Conservation (phyloP, 2,888 invertebrate genomes). For the Phyllotreta striolata region DNA sequence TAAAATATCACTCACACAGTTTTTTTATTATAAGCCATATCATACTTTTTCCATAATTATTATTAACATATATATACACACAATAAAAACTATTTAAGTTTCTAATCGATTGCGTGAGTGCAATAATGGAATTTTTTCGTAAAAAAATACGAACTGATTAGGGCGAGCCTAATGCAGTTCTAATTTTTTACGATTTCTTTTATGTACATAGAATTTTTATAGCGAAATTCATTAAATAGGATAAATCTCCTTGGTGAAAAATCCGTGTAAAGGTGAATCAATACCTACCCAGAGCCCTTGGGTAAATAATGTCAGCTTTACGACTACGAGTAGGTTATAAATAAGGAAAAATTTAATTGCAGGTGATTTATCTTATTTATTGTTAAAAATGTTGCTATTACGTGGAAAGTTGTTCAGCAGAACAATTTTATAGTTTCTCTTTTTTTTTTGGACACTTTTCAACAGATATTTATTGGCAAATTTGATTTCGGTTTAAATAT, state of each 20-base stretch:
- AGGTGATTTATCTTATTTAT: constrained; percentile 20
- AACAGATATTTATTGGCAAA: constrained; percentile 18
- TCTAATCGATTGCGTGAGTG: constrained; percentile 48
- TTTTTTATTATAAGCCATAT: constrained; percentile 51
- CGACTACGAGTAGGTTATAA: constrained; percentile 16
- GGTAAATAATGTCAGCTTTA: constrained; percentile 47
- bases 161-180: constrained; percentile 34
- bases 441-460: constrained; percentile 13
- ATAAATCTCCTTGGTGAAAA: background rate
- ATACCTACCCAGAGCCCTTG: constrained; percentile 24
- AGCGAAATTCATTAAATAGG: constrained; percentile 29
- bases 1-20: constrained; percentile 57
- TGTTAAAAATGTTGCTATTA: constrained; percentile 33
- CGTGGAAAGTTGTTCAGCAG: constrained; percentile 28
- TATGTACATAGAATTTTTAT: constrained; percentile 35
- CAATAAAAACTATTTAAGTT: constrained; percentile 50
- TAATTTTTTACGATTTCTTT: constrained; percentile 38
- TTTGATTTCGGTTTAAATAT: constrained; percentile 9
- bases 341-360: background rate
- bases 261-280: constrained; percentile 4
- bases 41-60: constrained; percentile 46
- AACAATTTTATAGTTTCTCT: constrained; percentile 13
- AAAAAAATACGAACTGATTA: constrained; percentile 25
- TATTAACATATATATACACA: constrained; percentile 55
- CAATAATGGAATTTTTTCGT: constrained; percentile 41